Evolutionary conservation across 2,797 vertebrate species (phyloP), one percentile per base, ranked within the genome.

Genomic region (Mormyrops boulengeri): DNA sequence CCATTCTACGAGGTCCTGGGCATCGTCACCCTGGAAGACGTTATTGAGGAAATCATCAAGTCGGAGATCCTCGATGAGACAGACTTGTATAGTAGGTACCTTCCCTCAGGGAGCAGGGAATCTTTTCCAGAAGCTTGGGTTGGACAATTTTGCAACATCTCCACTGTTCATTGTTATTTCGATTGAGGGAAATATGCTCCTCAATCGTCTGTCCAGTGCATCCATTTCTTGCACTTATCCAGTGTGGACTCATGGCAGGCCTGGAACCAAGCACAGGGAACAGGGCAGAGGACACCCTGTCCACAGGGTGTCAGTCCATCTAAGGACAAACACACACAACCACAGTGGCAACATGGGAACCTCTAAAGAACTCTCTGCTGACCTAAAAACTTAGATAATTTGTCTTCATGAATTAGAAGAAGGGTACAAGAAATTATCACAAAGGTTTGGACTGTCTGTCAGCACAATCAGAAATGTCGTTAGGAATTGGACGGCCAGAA

Each of bases 41-140:
- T 99, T 88, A 99, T 99, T 91, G 99, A 99, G 96, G 99, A 99
- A 94, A 99, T 99, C 95, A 99, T 99, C 96, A 99, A 99, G 91
- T 99, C 99, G 17, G 99, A 99, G 95, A 99, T 99, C 94, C 95
- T 99, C 94, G 99, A 99, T 90, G 99, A 99, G 95, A 99, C 99
- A 84, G 99, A 99, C 95, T 95, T 99, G 92, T 99, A 99, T 96
- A 99, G 99, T 99, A 97, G 96, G 98, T 99, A 94, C 85, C 89
- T 66, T 82, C 89, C 62, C 5, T 80, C 73, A n/a, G 73, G 73
- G 73, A 80, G 73, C 73, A 80, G 73, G 73, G 73, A 80, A 44
- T 44, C 73, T 44, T 44, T 80, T 41, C 17, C 38, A 80, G 73
- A 80, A 80, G 73, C 73, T 80, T 80, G 73, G 73, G 5, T 41